A percentile compares a stretch with the other conserved stretches of the same genome.
phyloP scores from a whole-genome alignment of 2,888 invertebrate genomes.

The Sminthurinus aureus region DNA sequence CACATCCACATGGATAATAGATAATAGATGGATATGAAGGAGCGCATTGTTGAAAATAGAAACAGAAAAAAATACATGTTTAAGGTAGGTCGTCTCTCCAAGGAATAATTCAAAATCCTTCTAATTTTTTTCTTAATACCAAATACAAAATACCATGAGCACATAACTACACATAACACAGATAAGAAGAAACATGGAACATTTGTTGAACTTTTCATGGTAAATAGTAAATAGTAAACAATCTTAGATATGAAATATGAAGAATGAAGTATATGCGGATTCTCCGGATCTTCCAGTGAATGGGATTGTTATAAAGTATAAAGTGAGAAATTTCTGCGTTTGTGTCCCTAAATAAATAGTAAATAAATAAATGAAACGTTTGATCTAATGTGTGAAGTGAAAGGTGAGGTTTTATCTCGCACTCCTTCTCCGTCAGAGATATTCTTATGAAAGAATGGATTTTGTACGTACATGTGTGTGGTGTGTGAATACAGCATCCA shows the following conservation, averaged over 20 bases:
- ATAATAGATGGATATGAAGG: no score
- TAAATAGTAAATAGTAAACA: no score
- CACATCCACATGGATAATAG: no score
- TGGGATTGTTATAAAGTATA: background rate
- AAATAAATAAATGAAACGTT: constrained; percentile 1
- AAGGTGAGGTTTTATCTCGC: constrained; percentile 33
- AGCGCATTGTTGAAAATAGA: no score
- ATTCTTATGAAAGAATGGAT: background rate
- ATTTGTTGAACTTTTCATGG: background rate
- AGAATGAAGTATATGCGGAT: background rate
- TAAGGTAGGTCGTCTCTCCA: no score
- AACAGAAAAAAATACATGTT: no score
- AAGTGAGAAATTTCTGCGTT: constrained; percentile 23
- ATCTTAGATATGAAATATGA: background rate
- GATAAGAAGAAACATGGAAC: background rate
- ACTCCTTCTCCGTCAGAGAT: background rate
- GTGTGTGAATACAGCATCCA: background rate
- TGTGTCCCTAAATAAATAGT: constrained; percentile 22
- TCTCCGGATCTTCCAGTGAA: background rate
- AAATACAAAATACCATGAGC: background rate
- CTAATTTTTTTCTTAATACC: background rate
- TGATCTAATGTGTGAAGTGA: constrained; percentile 35
- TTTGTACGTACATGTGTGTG: background rate
- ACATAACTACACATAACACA: background rate
- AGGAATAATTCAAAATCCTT: background rate